phyloP scores from a whole-genome alignment of 2,888 invertebrate species.

The Sarcophaga caerulescens region DNA sequence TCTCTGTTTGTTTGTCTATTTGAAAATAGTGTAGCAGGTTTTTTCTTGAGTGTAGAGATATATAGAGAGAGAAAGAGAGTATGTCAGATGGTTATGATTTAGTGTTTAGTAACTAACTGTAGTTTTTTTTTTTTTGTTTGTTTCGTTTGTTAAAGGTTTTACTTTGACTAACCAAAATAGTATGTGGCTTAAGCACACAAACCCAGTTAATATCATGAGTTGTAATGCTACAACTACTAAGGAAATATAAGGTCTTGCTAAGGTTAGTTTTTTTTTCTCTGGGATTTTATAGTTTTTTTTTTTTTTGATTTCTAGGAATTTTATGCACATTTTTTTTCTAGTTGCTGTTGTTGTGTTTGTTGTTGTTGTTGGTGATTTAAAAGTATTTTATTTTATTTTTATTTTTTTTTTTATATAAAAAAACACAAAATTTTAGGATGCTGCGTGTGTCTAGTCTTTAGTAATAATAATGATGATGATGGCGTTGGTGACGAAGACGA shows the following conservation, averaged over 20 bases:
- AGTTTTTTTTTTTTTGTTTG: slow-evolving; percentile 69
- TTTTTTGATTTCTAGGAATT: slow-evolving; percentile 77
- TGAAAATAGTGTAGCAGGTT: slow-evolving; percentile 55
- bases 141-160: slow-evolving; percentile 18
- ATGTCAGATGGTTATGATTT: slow-evolving; percentile 75
- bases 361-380: no score
- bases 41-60: slow-evolving; percentile 15
- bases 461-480: neutral
- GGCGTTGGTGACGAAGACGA: neutral
- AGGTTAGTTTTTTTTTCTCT: slow-evolving; percentile 21
- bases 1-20: slow-evolving; percentile 42
- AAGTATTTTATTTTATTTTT: slow-evolving; percentile 27
- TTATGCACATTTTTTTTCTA: slow-evolving; percentile 76
- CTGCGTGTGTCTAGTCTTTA: slow-evolving; percentile 59
- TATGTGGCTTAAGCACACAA: slow-evolving; percentile 13
- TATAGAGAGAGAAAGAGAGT: neutral
- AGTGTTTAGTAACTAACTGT: slow-evolving; percentile 77
- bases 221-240: slow-evolving; percentile 20
- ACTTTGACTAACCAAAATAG: slow-evolving; percentile 32
- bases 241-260: slow-evolving; percentile 44
- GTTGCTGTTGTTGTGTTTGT: slow-evolving; percentile 20
- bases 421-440: slow-evolving; percentile 31
- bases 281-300: neutral
- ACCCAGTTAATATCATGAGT: slow-evolving; percentile 28
- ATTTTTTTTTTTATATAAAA: slow-evolving; percentile 26